Evolutionary conservation across 2,888 invertebrate species (phyloP), one percentile per base, ranked within the genome.

Genomic region (Cancer borealis): DNA sequence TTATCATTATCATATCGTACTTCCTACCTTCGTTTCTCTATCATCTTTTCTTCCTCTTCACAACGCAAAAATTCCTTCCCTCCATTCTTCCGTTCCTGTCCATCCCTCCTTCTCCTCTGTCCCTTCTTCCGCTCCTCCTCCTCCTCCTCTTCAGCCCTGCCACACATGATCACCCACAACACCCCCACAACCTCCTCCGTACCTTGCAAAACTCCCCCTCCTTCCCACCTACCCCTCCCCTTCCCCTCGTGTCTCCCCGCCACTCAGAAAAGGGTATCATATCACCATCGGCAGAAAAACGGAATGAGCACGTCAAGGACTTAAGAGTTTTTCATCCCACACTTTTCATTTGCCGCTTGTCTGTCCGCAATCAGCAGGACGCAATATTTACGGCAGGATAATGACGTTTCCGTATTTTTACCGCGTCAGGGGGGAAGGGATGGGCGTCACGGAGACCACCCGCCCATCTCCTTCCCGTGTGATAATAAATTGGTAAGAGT

Each of bases 351-450:
- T 54, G 14, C 54, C 49, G 90, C 30, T 26, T 49, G 47, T 49
- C 90, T 46, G 90, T 90, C 49, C 30, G 30, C 49, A 47, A 90
- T 49, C 90, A 88, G 88, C 45, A 30, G 90, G 30, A 49, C 54
- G 90, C 47, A 49, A 90, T 90, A 90, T 90, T 90, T 90, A 90
- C 90, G 30, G 54, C 54, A 17, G 49, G 49, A 49, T 90, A 90
- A 90, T 90, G 90, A 90, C 90, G 90, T 30, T 47, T n/a, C 46
- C 49, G n/a, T 46, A 90, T 49, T 90, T 90, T 90, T 90, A 79
- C 79, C 79, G 79, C 79, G 79, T 90, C 90, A 54, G 54, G 90
- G 88, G 54, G 49, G 26, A 46, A 54, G 49, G 49, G 54, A 10
- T 54, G 30, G 3, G 54, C 12, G 79, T 10, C 10, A 79, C 30